Conservation (phyloP, 2,888 invertebrate genomes). For the Drosophila hamatofila region DNA sequence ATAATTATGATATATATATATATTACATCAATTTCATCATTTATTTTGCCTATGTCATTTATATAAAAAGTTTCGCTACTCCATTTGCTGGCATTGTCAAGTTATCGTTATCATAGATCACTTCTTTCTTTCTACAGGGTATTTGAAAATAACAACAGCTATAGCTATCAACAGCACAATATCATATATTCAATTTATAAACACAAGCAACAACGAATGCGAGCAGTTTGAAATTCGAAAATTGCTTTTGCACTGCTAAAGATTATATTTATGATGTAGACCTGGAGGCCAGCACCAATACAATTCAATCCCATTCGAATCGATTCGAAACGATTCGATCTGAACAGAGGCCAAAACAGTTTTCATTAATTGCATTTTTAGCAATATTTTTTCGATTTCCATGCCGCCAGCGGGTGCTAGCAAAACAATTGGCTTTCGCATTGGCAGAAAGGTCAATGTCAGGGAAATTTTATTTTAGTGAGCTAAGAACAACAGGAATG, state of each 20-base stretch:
- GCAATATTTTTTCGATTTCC: conserved; percentile 40
- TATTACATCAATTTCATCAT: neutral
- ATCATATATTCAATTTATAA: conserved; percentile 40
- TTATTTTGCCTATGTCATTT: no score
- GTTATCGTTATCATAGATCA: neutral
- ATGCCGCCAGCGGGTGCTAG: conserved; percentile 10
- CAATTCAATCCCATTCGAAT: conserved; percentile 19
- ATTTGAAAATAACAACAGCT: neutral
- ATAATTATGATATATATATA: neutral
- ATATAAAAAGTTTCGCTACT: no score
- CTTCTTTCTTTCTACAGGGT: neutral
- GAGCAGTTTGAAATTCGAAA: conserved; percentile 21
- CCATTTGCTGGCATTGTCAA: neutral
- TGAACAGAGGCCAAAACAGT: conserved; percentile 41
- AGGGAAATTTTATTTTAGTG: conserved; percentile 15
- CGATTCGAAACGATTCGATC: conserved; percentile 27
- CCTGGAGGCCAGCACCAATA: conserved; percentile 25
- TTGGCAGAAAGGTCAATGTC: conserved; percentile 51
- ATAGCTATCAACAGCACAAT: conserved; percentile 12
- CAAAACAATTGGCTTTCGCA: conserved; percentile 4
- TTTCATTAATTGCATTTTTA: conserved; percentile 54
- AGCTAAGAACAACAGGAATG: neutral
- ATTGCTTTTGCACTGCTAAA: conserved; percentile 19
- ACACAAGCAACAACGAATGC: conserved; percentile 20
- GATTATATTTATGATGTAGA: conserved; percentile 42